phyloP scores from a whole-genome alignment of 1,140 invertebrate species.

The Holotrichia oblita region DNA sequence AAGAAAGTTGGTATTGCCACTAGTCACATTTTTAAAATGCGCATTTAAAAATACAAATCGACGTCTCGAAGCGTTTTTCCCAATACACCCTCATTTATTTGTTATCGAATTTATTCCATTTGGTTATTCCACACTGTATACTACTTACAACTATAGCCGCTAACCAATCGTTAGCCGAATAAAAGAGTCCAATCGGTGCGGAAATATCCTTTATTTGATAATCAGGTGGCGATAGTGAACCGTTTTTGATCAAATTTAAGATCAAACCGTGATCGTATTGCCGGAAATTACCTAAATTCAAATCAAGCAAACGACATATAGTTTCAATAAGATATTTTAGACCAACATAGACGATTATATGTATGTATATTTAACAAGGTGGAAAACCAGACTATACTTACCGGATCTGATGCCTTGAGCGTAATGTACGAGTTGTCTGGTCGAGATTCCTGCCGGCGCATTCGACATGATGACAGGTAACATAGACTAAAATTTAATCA shows the following conservation, averaged over 20 bases:
- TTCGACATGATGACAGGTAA: slow-evolving; percentile 33
- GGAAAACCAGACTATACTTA: too few species aligned
- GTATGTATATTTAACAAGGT: too few species aligned
- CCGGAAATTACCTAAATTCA: not conserved
- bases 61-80: too few species aligned
- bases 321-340: not conserved
- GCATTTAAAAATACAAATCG: too few species aligned
- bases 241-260: slow-evolving; percentile 48
- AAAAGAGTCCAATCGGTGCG: slow-evolving; percentile 66
- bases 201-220: slow-evolving; percentile 67
- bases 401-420: not conserved
- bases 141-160: slow-evolving; percentile 46
- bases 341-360: too few species aligned
- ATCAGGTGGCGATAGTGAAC: slow-evolving; percentile 58
- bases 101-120: too few species aligned
- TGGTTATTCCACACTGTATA: too few species aligned
- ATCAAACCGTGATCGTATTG: slow-evolving; percentile 70
- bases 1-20: too few species aligned
- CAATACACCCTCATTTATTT: too few species aligned
- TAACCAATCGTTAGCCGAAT: slow-evolving; percentile 64
- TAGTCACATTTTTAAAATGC: slow-evolving; percentile 16
- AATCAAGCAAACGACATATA: not conserved
- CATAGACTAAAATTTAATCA: not conserved
- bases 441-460: slow-evolving; percentile 22
- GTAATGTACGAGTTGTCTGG: slow-evolving; percentile 35